These are phyloP conservation scores for Drosophila kuntzei DNA, from an alignment of 2,888 invertebrate genomes.

Conservation along the genomic window DNA sequence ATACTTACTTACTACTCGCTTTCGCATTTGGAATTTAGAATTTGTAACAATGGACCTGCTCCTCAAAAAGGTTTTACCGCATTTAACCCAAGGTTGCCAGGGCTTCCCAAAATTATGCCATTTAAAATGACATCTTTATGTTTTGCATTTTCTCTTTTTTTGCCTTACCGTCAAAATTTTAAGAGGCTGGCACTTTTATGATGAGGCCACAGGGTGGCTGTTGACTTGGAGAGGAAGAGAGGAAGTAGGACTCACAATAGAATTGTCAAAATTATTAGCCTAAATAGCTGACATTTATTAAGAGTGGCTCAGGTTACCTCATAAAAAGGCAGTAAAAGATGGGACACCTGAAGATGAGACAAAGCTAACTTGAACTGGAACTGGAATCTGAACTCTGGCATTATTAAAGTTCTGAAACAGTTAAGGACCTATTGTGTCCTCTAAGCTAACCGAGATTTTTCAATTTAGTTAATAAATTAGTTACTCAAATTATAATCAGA, in stretches of 20 bases:
- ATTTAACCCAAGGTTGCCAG: constrained; percentile 57
- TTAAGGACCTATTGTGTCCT: background rate
- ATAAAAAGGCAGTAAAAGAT: constrained; percentile 24
- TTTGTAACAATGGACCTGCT: constrained; percentile 26
- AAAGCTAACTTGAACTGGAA: background rate
- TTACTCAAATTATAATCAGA: background rate
- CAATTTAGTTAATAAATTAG: background rate
- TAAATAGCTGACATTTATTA: constrained; percentile 82
- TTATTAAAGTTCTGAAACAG: background rate
- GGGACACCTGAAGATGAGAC: background rate
- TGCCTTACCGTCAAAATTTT: constrained; percentile 33
- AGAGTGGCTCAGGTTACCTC: constrained; percentile 43
- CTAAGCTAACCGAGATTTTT: background rate
- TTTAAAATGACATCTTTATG: constrained; percentile 80
- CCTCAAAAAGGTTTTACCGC: constrained; percentile 50
- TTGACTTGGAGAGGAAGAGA: background rate
- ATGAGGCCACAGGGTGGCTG: constrained; percentile 28
- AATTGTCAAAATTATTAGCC: constrained; percentile 81
- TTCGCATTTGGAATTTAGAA: constrained; percentile 17
- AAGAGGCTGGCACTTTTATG: constrained; percentile 31
- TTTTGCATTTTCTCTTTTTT: constrained; percentile 8
- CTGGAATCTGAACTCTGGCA: background rate
- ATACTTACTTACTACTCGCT: constrained; percentile 43
- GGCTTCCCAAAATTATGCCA: constrained; percentile 63
- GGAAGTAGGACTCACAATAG: too few species aligned